A percentile compares a stretch with the other conserved stretches of the same genome.
Conservation (phyloP, 2,797 vertebrate species). For the Potorous gilbertii region DNA sequence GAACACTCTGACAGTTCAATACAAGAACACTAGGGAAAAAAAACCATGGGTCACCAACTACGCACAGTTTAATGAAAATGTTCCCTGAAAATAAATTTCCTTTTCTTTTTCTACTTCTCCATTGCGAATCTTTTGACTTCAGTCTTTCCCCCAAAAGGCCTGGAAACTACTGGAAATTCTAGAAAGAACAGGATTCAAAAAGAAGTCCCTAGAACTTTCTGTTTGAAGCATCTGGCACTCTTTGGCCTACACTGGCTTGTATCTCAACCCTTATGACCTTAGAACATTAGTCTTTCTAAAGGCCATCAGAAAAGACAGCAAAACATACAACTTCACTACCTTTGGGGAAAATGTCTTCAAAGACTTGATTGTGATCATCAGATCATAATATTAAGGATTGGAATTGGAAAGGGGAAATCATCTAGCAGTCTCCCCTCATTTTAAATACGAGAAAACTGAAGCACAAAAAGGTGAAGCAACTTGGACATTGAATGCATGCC, state of each 20-base stretch:
- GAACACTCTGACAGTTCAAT: not conserved
- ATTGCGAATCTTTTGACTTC: not conserved
- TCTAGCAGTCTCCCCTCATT: not conserved
- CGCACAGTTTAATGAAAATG: not conserved
- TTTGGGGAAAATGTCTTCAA: not conserved
- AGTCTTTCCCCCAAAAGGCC: slow-evolving; percentile 14
- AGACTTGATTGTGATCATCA: not conserved
- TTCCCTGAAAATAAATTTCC: not conserved
- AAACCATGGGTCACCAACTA: not conserved
- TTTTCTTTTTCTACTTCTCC: slow-evolving; percentile 6
- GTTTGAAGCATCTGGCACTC: not conserved
- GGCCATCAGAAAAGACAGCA: not conserved
- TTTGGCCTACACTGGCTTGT: not conserved
- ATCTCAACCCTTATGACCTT: not conserved
- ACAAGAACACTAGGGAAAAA: not conserved
- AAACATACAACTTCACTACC: not conserved
- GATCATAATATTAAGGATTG: not conserved
- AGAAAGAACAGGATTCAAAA: not conserved
- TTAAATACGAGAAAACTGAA: not conserved
- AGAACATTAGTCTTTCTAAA: not conserved
- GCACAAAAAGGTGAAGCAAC: not conserved
- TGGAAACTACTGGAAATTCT: slow-evolving; percentile 7
- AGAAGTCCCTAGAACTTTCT: not conserved
- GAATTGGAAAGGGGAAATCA: not conserved
- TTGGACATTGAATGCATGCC: not conserved